Conservation (phyloP, 1,140 invertebrate species). For the Trichonephila clavipes region DNA sequence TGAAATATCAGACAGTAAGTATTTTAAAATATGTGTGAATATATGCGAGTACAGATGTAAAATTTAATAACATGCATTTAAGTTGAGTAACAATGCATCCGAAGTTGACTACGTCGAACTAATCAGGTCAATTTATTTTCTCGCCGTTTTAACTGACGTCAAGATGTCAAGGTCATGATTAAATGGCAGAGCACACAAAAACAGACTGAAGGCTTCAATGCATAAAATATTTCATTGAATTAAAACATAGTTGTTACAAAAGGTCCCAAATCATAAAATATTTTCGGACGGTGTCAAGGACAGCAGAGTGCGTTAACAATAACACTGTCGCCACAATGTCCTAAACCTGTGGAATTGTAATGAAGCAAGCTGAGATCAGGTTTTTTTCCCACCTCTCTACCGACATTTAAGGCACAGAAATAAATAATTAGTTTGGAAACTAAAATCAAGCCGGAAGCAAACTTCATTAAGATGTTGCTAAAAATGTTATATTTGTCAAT, state of each 20-base stretch:
- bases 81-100: too few species aligned
- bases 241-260: not conserved
- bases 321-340: not conserved
- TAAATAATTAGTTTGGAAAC: not conserved
- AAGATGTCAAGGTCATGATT: not conserved
- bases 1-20: too few species aligned
- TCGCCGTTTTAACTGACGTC: not conserved
- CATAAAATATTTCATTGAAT: conserved; percentile 17
- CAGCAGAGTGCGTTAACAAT: not conserved
- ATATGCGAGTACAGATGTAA: too few species aligned
- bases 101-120: not conserved
- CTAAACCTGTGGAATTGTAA: not conserved
- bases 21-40: too few species aligned
- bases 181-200: not conserved
- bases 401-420: not conserved
- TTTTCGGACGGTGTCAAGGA: not conserved
- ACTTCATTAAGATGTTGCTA: too few species aligned
- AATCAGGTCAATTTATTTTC: conserved; percentile 6
- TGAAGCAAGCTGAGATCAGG: not conserved
- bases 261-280: not conserved
- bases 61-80: too few species aligned
- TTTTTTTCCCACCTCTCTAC: not conserved
- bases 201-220: not conserved
- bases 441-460: too few species aligned
- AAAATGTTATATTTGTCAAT: too few species aligned